Percentiles rank a stretch among this genome's conserved stretches.
phyloP scores from a whole-genome alignment of 2,888 invertebrate species.

The Miltochrista miniata region DNA sequence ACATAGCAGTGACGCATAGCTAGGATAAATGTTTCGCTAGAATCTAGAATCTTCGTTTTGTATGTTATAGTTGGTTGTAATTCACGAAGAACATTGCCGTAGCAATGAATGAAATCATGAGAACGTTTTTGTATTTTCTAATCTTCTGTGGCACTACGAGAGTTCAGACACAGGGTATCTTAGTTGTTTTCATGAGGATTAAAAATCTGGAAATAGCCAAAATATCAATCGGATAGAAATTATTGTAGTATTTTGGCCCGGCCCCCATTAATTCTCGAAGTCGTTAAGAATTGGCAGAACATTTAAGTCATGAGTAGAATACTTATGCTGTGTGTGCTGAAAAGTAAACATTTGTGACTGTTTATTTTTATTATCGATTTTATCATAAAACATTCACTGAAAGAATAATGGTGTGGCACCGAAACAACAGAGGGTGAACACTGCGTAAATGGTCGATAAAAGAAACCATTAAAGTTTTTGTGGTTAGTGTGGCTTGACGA shows the following conservation, averaged over 20 bases:
- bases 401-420: conserved; percentile 50
- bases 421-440: conserved; percentile 52
- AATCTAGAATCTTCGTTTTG: conserved; percentile 20
- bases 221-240: too few relatives aligned
- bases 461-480: conserved; percentile 69
- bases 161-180: too few relatives aligned
- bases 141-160: too few relatives aligned
- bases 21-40: conserved; percentile 29
- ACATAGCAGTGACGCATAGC: conserved; percentile 33
- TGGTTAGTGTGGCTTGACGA: conserved; percentile 50
- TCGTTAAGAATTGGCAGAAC: too few relatives aligned
- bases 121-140: too few relatives aligned
- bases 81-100: not conserved
- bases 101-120: too few relatives aligned
- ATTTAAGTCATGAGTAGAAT: too few relatives aligned
- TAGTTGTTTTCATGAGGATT: too few relatives aligned
- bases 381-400: conserved; percentile 43
- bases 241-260: too few relatives aligned
- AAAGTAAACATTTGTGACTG: not conserved
- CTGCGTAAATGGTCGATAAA: conserved; percentile 67
- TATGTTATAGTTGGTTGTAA: conserved; percentile 15
- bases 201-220: too few relatives aligned
- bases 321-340: too few relatives aligned
- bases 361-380: conserved; percentile 12
- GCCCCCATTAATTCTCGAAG: too few relatives aligned